Evolutionary conservation across 2,888 invertebrate genomes (phyloP).

Genomic region (Pterostichus niger): DNA sequence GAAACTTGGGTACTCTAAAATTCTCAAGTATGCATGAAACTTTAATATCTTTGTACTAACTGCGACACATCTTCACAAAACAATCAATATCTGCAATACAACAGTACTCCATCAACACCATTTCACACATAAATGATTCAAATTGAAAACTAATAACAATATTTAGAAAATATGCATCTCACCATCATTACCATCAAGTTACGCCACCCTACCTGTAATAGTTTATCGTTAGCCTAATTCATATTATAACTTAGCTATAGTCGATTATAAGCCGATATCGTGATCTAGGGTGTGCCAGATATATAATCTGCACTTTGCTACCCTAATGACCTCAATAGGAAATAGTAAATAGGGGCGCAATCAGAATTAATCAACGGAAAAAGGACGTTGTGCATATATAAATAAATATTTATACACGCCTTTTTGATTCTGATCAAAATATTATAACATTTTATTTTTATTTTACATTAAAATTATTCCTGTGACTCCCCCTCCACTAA

Average conservation of each 20-base stretch:
- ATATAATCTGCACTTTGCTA: neutral
- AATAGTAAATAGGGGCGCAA: neutral
- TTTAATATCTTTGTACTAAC: neutral
- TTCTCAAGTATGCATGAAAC: neutral
- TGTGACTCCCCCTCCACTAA: no score
- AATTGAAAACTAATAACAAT: neutral
- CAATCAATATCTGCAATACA: neutral
- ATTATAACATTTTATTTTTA: no score
- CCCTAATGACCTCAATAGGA: neutral
- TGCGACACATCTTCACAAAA: neutral
- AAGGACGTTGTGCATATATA: neutral
- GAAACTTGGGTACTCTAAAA: no score
- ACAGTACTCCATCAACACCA: neutral
- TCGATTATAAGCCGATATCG: constrained; percentile 3
- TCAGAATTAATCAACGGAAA: neutral
- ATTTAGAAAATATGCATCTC: constrained; percentile 9
- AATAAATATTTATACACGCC: neutral
- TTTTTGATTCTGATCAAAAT: no score
- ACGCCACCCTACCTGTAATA: neutral
- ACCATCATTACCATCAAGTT: neutral
- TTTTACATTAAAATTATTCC: no score
- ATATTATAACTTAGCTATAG: constrained; percentile 17
- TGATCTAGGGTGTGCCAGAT: constrained; percentile 13
- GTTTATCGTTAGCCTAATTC: constrained; percentile 23
- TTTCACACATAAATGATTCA: neutral